Conservation (phyloP, 2,888 invertebrate genomes). For the Acrobasis suavella region DNA sequence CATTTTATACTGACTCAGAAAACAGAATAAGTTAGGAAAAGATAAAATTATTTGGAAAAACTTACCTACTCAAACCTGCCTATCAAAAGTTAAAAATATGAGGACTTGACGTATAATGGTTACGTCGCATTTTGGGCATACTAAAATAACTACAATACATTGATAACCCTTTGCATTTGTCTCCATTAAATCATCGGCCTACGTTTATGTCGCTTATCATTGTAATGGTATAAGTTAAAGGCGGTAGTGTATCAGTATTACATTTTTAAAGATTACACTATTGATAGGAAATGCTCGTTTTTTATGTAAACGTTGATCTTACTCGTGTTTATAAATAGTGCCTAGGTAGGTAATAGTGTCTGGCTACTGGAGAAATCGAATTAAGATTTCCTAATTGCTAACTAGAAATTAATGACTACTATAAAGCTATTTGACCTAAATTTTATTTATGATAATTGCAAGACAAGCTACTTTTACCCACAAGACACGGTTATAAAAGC, state of each 20-base stretch:
- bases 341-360: not conserved
- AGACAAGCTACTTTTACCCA: too few species aligned
- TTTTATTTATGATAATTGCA: too few species aligned
- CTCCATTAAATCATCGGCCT: conserved; percentile 11
- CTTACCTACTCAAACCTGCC: too few species aligned
- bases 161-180: conserved; percentile 4
- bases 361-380: not conserved
- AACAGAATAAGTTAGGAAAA: too few species aligned
- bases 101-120: not conserved
- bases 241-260: conserved; percentile 45
- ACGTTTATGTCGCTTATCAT: conserved; percentile 11
- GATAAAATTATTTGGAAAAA: too few species aligned
- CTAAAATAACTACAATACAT: not conserved
- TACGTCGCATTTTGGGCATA: not conserved
- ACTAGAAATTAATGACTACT: too few species aligned
- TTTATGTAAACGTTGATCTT: conserved; percentile 18
- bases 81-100: not conserved
- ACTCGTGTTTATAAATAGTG: conserved; percentile 25
- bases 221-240: conserved; percentile 55
- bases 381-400: not conserved
- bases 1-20: too few species aligned
- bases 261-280: conserved; percentile 27
- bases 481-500: too few species aligned
- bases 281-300: conserved; percentile 23
- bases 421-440: too few species aligned